Conservation (phyloP, 2,888 invertebrate genomes). For the Glyphotaelius pellucidus region DNA sequence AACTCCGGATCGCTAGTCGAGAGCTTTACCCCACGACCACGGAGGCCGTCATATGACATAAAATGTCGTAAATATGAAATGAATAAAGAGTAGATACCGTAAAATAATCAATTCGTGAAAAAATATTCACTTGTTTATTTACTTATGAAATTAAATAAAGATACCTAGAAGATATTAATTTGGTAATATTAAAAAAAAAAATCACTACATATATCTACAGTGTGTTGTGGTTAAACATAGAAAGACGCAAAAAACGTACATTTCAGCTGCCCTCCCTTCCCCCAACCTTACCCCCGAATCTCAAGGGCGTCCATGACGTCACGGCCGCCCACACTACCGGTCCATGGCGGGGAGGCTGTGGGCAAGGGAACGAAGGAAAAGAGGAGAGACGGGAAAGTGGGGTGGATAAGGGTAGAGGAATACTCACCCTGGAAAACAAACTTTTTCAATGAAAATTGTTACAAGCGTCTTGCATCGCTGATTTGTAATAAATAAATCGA, state of each 20-base stretch:
- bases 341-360: not conserved
- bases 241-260: constrained; percentile 25
- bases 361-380: not conserved
- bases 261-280: not conserved
- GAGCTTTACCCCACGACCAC: too few species aligned
- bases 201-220: not conserved
- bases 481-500: not conserved
- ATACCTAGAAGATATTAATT: not conserved
- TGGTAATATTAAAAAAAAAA: not conserved
- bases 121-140: not conserved
- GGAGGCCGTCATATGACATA: too few species aligned
- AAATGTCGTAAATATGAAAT: too few species aligned
- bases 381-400: not conserved
- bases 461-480: constrained; percentile 5
- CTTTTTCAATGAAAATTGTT: constrained; percentile 43
- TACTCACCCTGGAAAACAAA: constrained; percentile 8
- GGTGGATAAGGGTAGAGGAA: constrained; percentile 2
- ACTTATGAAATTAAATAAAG: not conserved
- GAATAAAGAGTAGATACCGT: too few species aligned
- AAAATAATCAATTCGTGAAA: too few species aligned
- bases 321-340: not conserved
- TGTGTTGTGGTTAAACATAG: not conserved
- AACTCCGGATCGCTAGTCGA: too few species aligned
- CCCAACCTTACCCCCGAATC: not conserved
- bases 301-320: constrained; percentile 50